Percentiles rank a stretch among this genome's conserved stretches.
Evolutionary conservation across 2,797 vertebrate species (phyloP).

Genomic region (Hypotaenidia philippensis): DNA sequence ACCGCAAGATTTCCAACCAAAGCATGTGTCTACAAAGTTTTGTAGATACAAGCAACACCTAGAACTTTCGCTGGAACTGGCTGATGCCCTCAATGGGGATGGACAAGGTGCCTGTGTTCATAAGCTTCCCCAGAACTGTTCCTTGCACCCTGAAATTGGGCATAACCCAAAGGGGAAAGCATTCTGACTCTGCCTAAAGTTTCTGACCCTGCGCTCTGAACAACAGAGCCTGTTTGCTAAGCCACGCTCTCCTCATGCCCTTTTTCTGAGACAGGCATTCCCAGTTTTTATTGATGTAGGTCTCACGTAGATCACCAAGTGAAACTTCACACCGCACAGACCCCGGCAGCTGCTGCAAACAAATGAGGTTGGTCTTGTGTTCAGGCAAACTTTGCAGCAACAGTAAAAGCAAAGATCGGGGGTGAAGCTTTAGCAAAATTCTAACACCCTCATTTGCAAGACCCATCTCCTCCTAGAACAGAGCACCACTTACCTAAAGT

Average conservation of each 20-base stretch:
- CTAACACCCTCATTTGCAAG: not conserved
- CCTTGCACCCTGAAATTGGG: not conserved
- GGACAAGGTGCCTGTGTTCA: rapidly evolving
- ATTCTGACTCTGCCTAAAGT: not conserved
- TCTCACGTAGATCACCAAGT: not conserved
- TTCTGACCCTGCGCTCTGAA: not conserved
- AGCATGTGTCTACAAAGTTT: no score
- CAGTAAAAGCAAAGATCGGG: not conserved
- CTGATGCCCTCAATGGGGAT: rapidly evolving
- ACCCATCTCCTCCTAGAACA: not conserved
- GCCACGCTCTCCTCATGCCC: not conserved
- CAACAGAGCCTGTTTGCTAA: not conserved
- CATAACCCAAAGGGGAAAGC: not conserved
- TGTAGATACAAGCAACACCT: not conserved
- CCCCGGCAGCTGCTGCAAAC: not conserved
- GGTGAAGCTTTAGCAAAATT: not conserved
- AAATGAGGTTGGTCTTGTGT: not conserved
- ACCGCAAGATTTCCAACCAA: not conserved
- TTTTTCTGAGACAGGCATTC: not conserved
- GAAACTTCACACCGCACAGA: not conserved
- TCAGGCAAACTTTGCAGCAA: not conserved
- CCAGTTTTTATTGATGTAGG: not conserved
- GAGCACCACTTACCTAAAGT: not conserved
- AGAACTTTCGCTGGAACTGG: rapidly evolving
- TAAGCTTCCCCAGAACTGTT: not conserved